Evolutionary conservation across 2,113 vertebrate species (phyloP).

Genomic region (Scomber colias): DNA sequence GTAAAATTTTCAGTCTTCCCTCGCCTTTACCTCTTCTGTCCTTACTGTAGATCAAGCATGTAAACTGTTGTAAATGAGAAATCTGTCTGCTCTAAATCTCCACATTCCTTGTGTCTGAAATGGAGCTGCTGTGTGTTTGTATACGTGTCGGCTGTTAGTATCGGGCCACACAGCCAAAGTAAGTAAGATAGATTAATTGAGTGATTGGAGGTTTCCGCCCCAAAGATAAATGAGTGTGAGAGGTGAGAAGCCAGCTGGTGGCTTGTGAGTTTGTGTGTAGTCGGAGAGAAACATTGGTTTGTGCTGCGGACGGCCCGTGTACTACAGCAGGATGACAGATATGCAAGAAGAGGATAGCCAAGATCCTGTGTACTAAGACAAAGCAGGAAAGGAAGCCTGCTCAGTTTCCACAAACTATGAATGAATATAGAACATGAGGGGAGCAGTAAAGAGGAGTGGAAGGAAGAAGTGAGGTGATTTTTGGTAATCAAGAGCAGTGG

Average conservation of each 20-base stretch:
- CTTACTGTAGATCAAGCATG: constrained; percentile 25
- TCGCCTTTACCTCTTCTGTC: constrained; percentile 22
- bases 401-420: constrained; percentile 25
- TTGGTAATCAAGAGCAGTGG: background rate
- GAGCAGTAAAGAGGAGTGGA: background rate
- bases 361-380: constrained; percentile 28
- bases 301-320: constrained; percentile 14
- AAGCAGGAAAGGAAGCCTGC: constrained; percentile 31
- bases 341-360: constrained; percentile 16
- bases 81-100: constrained; percentile 3
- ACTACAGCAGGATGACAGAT: background rate
- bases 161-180: constrained; percentile 10
- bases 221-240: constrained; percentile 56
- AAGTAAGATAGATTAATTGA: constrained; percentile 50
- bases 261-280: constrained; percentile 10
- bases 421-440: constrained; percentile 14
- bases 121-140: background rate
- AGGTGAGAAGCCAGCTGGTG: constrained; percentile 29
- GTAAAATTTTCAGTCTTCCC: constrained; percentile 47
- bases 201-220: constrained; percentile 39
- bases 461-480: background rate
- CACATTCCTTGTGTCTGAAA: background rate
- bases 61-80: constrained; percentile 22
- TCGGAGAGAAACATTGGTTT: constrained; percentile 25
- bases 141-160: background rate